phyloP scores from a whole-genome alignment of 2,113 vertebrate species.

The Pluvialis apricaria region DNA sequence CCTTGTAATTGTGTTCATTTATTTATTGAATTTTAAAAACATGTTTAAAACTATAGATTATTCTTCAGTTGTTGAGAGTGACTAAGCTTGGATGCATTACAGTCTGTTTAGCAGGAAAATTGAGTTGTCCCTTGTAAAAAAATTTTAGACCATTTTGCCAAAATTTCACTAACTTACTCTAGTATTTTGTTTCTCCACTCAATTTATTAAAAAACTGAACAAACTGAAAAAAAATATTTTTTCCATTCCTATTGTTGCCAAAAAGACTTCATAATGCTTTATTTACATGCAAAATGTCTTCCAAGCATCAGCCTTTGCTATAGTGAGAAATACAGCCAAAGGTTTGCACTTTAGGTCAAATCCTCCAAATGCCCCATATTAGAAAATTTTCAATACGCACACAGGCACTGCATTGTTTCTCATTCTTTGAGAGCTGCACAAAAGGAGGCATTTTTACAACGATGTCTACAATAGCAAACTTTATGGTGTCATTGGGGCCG shows the following conservation, averaged over 20 bases:
- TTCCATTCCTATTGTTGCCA: background rate
- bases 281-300: background rate
- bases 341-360: background rate
- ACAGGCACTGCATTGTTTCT: background rate
- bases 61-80: background rate
- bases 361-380: background rate
- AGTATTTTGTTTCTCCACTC: background rate
- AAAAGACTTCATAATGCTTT: background rate
- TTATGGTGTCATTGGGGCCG: rapidly evolving
- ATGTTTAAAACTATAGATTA: background rate
- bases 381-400: background rate
- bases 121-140: background rate
- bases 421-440: background rate
- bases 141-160: background rate
- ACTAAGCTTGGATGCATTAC: background rate
- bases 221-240: background rate
- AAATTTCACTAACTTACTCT: background rate
- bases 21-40: background rate
- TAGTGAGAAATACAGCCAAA: background rate
- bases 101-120: background rate
- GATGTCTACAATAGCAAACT: background rate
- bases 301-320: background rate
- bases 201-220: background rate
- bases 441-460: background rate
- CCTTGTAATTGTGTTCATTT: background rate